Percentiles rank a stretch among this genome's conserved stretches.
Conservation (phyloP, 2,888 invertebrate genomes). For the Volucella bombylans region DNA sequence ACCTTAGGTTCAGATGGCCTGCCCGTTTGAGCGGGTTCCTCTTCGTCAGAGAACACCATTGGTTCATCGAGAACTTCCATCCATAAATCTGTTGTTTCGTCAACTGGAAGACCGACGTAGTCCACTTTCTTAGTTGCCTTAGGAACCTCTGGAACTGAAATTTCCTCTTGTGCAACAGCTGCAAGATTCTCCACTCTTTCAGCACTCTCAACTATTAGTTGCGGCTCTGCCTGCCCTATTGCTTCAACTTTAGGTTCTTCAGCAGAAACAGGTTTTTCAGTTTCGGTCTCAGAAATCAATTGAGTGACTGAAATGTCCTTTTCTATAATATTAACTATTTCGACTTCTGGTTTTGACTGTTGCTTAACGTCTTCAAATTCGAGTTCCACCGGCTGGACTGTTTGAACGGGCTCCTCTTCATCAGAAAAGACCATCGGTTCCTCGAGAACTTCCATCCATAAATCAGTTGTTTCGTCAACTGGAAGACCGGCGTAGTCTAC, state of each 20-base stretch:
- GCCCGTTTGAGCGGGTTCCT: neutral
- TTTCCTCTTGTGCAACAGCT: slow-evolving; percentile 60
- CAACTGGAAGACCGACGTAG: too few relatives aligned
- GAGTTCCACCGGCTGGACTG: neutral
- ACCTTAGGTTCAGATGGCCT: neutral
- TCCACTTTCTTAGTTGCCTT: too few relatives aligned
- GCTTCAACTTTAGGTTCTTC: too few relatives aligned
- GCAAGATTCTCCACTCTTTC: too few relatives aligned
- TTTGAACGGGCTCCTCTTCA: slow-evolving; percentile 38
- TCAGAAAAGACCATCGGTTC: slow-evolving; percentile 66
- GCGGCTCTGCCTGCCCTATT: slow-evolving; percentile 62
- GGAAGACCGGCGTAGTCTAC: slow-evolving; percentile 75
- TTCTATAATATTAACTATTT: too few relatives aligned
- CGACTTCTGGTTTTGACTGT: neutral
- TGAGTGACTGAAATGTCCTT: too few relatives aligned
- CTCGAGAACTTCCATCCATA: slow-evolving; percentile 77
- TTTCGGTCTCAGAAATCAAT: too few relatives aligned
- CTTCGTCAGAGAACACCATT: neutral
- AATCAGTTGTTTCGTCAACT: slow-evolving; percentile 75
- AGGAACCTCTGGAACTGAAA: slow-evolving; percentile 7
- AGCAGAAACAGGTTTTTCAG: too few relatives aligned
- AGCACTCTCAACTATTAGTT: too few relatives aligned
- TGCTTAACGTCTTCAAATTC: neutral
- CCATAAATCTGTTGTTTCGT: too few relatives aligned
- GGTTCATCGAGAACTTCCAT: slow-evolving; percentile 49